A percentile compares a stretch with the other conserved stretches of the same genome.
Evolutionary conservation across 2,888 invertebrate species (phyloP).

Genomic region (Ecliptopera silaceata): DNA sequence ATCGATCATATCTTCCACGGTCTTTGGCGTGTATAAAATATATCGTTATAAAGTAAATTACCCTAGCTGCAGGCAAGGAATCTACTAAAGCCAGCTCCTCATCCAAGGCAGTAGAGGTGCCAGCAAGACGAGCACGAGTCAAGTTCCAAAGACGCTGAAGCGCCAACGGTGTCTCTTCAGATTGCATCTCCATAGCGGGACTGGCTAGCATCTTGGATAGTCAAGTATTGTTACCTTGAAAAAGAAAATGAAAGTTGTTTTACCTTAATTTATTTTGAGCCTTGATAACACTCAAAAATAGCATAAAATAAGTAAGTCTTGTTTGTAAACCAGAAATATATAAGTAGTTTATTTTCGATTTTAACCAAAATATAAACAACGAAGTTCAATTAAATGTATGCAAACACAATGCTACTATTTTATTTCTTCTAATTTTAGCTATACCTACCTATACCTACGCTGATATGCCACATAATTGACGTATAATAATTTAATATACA

Average conservation of each 20-base stretch:
- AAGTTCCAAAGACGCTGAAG: slow-evolving; percentile 79
- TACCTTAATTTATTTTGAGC: neutral
- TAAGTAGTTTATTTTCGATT: no score
- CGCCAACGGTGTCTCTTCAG: slow-evolving; percentile 77
- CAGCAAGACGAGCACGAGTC: slow-evolving; percentile 75
- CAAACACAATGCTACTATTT: no score
- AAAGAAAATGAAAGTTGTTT: neutral
- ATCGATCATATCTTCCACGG: neutral
- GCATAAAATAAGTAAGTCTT: no score
- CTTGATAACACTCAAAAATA: no score
- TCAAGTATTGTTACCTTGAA: slow-evolving; percentile 33
- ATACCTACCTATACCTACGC: no score
- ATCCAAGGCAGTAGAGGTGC: slow-evolving; percentile 70
- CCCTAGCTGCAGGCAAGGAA: slow-evolving; percentile 72
- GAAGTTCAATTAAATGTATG: no score
- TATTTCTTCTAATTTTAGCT: no score
- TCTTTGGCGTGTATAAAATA: neutral
- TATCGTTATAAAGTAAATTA: slow-evolving; percentile 37
- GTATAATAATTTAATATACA: no score
- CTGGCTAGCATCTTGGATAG: slow-evolving; percentile 68
- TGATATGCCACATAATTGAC: no score
- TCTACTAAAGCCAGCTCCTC: slow-evolving; percentile 71
- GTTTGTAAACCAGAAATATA: no score
- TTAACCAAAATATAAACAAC: no score
- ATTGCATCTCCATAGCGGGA: slow-evolving; percentile 82